Base-by-base conservation (phyloP, 2,113 vertebrate genomes). In the Poeciliopsis prolifica region DNA sequence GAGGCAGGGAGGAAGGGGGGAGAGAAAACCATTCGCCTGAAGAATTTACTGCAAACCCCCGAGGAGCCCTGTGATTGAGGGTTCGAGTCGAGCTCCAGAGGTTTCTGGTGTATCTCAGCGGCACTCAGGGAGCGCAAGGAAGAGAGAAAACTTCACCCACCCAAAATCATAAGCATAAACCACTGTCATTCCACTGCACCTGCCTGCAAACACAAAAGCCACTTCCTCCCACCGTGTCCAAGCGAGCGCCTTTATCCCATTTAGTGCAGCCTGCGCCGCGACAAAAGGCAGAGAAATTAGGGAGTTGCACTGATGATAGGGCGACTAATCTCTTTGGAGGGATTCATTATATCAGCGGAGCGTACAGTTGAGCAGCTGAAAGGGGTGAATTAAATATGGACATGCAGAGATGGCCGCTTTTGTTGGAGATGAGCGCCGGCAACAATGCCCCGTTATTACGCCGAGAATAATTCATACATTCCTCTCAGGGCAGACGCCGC, bases 1-100 rank as follows among this genome's bases (percentile, higher is more conserved):
- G 51, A 17, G 51, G 51, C 48, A 58, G 51, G 73, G 77, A 79
- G 73, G 85, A 80, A 79, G 67, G 75, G 80, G 80, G 88, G 85
- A 89, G 78, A 86, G 85, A 92, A 93, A 94, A 92, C 83, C 92
- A 91, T 91, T 92, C 85, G 89, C 78, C 90, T 88, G 80, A 93
- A 93, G 93, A 95, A 93, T 94, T 93, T 92, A 94, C 89, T 89
- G 92, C 91, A 87, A 91, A 92, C 87, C 91, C 92, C 91, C 29
- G 73, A 89, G 89, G 91, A 93, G 88, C 81, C 81, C 86, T 89
- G 91, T 91, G 92, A 93, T 92, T 93, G 92, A 92, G 88, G 92
- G 90, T 91, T 93, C 87, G 89, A 91, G 86, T 89, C 69, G 82
- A 92, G 91, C 88, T 93, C 85, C 88, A 88, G 88, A 92, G 88